Evolutionary conservation across 2,797 vertebrate species (phyloP).

Genomic region (Myripristis murdjan): DNA sequence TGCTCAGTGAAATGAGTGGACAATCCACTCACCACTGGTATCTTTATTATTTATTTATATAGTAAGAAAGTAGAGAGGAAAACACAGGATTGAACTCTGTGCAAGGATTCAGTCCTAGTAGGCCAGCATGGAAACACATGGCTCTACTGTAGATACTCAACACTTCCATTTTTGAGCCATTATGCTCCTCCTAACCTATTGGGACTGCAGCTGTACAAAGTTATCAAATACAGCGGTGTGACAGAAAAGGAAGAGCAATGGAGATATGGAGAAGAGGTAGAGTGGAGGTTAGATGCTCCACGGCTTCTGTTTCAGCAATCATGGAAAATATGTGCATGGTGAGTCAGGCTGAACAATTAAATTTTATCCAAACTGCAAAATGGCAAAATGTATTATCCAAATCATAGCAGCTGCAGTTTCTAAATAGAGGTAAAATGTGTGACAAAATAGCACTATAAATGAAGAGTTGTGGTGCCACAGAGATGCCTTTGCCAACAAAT

Average conservation of each 20-base stretch:
- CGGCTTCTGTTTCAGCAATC: constrained; percentile 29
- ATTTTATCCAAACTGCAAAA: too few species aligned
- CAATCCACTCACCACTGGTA: neutral
- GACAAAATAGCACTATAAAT: too few species aligned
- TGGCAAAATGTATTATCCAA: too few species aligned
- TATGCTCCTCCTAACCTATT: neutral
- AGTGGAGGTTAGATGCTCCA: constrained; percentile 4
- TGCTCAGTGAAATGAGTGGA: constrained; percentile 5
- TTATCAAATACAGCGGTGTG: too few species aligned
- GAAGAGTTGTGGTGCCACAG: too few species aligned
- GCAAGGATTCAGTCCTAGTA: neutral
- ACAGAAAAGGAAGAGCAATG: neutral
- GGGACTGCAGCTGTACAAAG: neutral
- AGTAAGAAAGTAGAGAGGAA: neutral
- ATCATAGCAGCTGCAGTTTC: too few species aligned
- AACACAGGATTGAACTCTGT: too few species aligned
- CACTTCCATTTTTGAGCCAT: neutral
- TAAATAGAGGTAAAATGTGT: too few species aligned
- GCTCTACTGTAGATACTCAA: too few species aligned
- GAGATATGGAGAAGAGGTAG: neutral
- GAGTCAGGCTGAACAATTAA: neutral
- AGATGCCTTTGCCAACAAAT: too few species aligned
- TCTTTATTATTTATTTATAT: neutral
- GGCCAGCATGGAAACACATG: neutral
- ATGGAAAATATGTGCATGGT: constrained; percentile 41